These are phyloP conservation scores for Podarcis lilfordi DNA, from an alignment of 2,797 vertebrate species.

Conservation along the genomic window DNA sequence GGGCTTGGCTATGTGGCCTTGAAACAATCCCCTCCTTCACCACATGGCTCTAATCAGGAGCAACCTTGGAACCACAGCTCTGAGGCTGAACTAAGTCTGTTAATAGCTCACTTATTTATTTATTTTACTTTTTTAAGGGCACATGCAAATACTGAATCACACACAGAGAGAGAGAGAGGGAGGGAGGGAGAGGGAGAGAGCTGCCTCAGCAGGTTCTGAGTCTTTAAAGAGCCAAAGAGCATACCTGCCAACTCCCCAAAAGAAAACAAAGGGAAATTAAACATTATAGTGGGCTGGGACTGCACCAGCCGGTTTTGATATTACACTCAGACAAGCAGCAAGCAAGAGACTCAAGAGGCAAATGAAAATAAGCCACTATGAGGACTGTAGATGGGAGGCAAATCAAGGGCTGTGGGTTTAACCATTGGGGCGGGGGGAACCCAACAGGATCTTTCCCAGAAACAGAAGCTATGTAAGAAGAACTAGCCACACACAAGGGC, in stretches of 20 bases:
- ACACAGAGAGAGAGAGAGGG: background rate
- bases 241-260: constrained; percentile 32
- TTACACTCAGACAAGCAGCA: background rate
- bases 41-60: background rate
- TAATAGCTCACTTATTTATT: constrained; percentile 36
- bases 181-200: background rate
- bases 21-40: background rate
- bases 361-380: background rate
- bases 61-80: background rate
- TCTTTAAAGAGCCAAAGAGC: constrained; percentile 22
- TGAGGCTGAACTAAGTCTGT: background rate
- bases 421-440: background rate
- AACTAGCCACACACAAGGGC: too few relatives aligned
- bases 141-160: constrained; percentile 9
- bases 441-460: background rate
- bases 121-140: background rate
- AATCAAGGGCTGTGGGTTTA: background rate
- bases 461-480: background rate
- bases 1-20: background rate
- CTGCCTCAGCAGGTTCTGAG: constrained; percentile 24
- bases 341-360: background rate
- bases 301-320: constrained; percentile 8
- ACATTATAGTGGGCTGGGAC: background rate
- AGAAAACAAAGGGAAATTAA: constrained; percentile 42
- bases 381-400: background rate